A percentile compares a stretch with the other conserved stretches of the same genome.
phyloP scores from a whole-genome alignment of 2,797 vertebrate genomes.

The Etheostoma nigrum region DNA sequence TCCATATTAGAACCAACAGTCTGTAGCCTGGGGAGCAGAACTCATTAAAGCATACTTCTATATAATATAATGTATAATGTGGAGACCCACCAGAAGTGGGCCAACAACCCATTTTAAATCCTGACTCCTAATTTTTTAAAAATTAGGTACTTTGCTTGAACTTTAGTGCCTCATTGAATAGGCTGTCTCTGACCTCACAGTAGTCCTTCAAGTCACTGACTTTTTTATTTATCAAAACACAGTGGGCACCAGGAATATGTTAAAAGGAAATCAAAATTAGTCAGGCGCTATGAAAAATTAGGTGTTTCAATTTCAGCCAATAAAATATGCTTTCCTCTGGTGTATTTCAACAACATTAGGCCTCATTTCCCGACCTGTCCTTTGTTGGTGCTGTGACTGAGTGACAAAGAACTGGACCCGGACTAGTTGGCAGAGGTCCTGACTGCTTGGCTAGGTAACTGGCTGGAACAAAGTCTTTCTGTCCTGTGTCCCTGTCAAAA shows the following conservation, averaged over 20 bases:
- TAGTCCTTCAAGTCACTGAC: constrained; percentile 63
- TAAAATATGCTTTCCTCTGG: constrained; percentile 64
- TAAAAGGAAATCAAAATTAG: constrained; percentile 70
- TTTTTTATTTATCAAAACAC: constrained; percentile 60
- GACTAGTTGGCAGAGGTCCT: constrained; percentile 36
- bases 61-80: constrained; percentile 23
- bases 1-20: constrained; percentile 32
- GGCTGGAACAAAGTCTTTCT: constrained; percentile 43
- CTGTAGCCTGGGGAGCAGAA: constrained; percentile 47
- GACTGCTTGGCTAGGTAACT: constrained; percentile 36
- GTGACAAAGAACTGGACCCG: constrained; percentile 44
- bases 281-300: constrained; percentile 67
- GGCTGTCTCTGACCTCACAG: constrained; percentile 59
- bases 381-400: constrained; percentile 49
- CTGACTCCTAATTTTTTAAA: constrained; percentile 61
- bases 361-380: constrained; percentile 64
- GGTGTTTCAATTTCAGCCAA: constrained; percentile 61
- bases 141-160: constrained; percentile 58
- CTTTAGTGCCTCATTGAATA: constrained; percentile 46
- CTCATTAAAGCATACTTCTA: constrained; percentile 63
- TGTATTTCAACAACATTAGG: constrained; percentile 68
- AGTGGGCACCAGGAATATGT: constrained; percentile 53
- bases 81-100: constrained; percentile 56
- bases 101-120: constrained; percentile 52
- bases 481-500: constrained; percentile 57